phyloP scores from a whole-genome alignment of 2,113 vertebrate genomes.

The Limanda limanda region DNA sequence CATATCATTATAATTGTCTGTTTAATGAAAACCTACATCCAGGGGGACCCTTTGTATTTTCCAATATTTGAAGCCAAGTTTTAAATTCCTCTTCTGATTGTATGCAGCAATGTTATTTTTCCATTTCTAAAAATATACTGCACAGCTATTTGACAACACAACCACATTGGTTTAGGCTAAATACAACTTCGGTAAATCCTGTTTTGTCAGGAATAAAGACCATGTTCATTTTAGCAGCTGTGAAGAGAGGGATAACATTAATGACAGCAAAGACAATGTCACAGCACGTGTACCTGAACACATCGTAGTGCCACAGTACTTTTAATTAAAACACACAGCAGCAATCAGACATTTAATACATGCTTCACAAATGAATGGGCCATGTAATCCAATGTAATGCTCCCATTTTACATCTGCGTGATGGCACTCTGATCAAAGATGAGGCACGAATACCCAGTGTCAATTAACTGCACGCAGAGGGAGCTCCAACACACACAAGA shows the following conservation, averaged over 20 bases:
- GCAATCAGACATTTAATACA: slow-evolving; percentile 19
- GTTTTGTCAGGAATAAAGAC: neutral
- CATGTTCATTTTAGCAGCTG: neutral
- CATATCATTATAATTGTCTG: slow-evolving; percentile 87
- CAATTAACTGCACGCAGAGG: slow-evolving; percentile 14
- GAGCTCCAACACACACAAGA: neutral
- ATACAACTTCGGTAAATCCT: slow-evolving; percentile 4
- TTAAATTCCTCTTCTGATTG: slow-evolving; percentile 62
- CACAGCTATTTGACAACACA: neutral
- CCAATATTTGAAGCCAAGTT: slow-evolving; percentile 82
- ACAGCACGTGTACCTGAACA: neutral
- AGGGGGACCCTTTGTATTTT: slow-evolving; percentile 77
- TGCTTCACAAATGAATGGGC: slow-evolving; percentile 8
- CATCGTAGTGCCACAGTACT: neutral
- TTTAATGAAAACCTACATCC: slow-evolving; percentile 88
- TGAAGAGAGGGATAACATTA: neutral
- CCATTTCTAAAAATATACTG: slow-evolving; percentile 14
- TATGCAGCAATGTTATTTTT: neutral
- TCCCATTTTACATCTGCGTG: slow-evolving; percentile 8
- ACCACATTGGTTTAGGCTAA: neutral
- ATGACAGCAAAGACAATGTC: neutral
- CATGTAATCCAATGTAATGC: slow-evolving; percentile 18
- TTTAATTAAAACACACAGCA: slow-evolving; percentile 23
- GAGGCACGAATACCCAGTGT: neutral
- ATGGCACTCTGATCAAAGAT: slow-evolving; percentile 19